Percentiles rank a stretch among this genome's conserved stretches.
Conservation (phyloP, 1,140 invertebrate species). For the Temnothorax nylanderi region DNA sequence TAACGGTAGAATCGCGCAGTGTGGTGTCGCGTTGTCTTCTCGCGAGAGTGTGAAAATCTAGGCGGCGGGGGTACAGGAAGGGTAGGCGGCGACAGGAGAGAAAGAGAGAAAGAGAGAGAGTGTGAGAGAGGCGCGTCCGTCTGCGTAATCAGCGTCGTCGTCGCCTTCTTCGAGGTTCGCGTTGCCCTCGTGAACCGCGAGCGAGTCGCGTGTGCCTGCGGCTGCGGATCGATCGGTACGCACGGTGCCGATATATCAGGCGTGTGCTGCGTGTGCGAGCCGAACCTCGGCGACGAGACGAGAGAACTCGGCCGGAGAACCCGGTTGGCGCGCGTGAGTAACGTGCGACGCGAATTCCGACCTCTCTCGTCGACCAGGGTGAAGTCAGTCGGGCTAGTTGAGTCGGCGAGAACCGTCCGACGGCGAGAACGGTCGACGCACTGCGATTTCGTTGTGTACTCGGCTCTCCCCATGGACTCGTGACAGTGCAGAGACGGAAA, state of each 20-base stretch:
- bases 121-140: slow-evolving; percentile 37
- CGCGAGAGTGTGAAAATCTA: slow-evolving; percentile 64
- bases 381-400: slow-evolving; percentile 16
- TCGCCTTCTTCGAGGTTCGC: slow-evolving; percentile 37
- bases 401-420: background rate
- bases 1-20: slow-evolving; percentile 83
- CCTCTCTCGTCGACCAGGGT: slow-evolving; percentile 1
- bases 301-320: background rate
- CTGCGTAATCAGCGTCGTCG: slow-evolving; percentile 1
- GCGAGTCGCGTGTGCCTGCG: slow-evolving; percentile 4
- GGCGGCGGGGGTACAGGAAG: slow-evolving; percentile 29
- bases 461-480: slow-evolving; percentile 73
- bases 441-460: slow-evolving; percentile 50
- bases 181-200: slow-evolving; percentile 7
- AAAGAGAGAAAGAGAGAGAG: slow-evolving; percentile 23
- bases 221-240: slow-evolving; percentile 38
- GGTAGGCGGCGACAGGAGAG: slow-evolving; percentile 25
- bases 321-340: slow-evolving; percentile 29
- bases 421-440: background rate
- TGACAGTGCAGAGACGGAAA: slow-evolving; percentile 73
- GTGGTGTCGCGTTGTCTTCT: slow-evolving; percentile 68
- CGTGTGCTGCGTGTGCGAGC: background rate
- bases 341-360: slow-evolving; percentile 44
- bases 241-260: slow-evolving; percentile 37
- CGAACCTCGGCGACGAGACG: background rate